Conservation (phyloP, 1,140 invertebrate species). For the Asbolus verrucosus region DNA sequence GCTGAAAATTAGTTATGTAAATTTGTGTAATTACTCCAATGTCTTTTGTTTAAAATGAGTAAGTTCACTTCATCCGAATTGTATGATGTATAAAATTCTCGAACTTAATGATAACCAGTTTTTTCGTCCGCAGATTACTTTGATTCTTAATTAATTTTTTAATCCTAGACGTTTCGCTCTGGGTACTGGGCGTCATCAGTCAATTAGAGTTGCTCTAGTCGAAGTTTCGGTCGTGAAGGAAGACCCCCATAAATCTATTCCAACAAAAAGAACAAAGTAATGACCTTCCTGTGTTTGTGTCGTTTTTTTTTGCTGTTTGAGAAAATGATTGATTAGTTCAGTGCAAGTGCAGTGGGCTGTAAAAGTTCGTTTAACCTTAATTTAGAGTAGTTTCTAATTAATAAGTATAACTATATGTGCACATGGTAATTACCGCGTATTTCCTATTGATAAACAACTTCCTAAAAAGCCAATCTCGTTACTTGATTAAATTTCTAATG, state of each 20-base stretch:
- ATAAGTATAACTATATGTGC: neutral
- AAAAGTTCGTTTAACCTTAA: neutral
- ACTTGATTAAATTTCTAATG: constrained; percentile 14
- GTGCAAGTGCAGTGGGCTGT: neutral
- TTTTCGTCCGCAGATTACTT: too few relatives aligned
- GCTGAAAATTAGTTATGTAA: too few relatives aligned
- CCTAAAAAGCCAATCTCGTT: constrained; percentile 6
- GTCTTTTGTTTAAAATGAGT: too few relatives aligned
- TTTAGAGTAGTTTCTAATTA: neutral
- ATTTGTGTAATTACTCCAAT: too few relatives aligned
- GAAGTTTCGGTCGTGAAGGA: too few relatives aligned
- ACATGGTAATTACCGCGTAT: constrained; percentile 18
- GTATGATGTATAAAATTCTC: too few relatives aligned
- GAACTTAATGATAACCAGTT: too few relatives aligned
- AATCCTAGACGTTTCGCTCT: too few relatives aligned
- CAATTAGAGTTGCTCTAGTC: too few relatives aligned
- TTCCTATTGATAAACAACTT: constrained; percentile 30
- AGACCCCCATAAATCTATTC: neutral
- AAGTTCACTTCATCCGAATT: too few relatives aligned
- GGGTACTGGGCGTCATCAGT: too few relatives aligned
- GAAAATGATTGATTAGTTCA: constrained; percentile 1
- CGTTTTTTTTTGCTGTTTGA: neutral
- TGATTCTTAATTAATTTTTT: too few relatives aligned
- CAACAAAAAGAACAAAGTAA: neutral
- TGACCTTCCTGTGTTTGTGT: constrained; percentile 4